Evolutionary conservation across 2,113 vertebrate species (phyloP).

Genomic region (Psilopsiagon aurifrons): DNA sequence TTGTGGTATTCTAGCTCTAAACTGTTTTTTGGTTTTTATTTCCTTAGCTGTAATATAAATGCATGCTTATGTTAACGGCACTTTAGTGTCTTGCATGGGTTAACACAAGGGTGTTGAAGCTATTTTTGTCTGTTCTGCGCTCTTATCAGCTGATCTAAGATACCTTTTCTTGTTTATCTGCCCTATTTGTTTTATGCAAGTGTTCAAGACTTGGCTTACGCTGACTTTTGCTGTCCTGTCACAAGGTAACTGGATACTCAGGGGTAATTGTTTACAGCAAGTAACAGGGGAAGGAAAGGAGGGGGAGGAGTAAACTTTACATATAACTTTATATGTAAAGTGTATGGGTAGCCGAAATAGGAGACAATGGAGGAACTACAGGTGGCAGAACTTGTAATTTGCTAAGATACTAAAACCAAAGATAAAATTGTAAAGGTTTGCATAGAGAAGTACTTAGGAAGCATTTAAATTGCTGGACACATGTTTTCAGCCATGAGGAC

Average conservation of each 20-base stretch:
- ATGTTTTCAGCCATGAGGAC: not conserved
- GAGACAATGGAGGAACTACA: not conserved
- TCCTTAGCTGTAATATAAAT: not conserved
- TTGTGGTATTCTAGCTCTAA: conserved; percentile 33
- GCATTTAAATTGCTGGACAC: not conserved
- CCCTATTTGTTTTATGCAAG: conserved; percentile 31
- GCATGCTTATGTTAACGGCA: not conserved
- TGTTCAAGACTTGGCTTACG: conserved; percentile 26
- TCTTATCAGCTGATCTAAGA: conserved; percentile 30
- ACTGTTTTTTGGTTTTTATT: not conserved
- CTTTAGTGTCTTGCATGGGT: conserved; percentile 1
- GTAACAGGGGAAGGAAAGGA: not conserved
- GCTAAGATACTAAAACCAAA: not conserved
- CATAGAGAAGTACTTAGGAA: not conserved
- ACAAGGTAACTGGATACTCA: conserved; percentile 45
- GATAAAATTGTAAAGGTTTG: not conserved
- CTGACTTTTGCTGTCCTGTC: conserved; percentile 36
- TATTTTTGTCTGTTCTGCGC: conserved; percentile 22
- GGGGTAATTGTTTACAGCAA: conserved; percentile 37
- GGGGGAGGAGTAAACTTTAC: conserved; percentile 10
- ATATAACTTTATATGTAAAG: not conserved
- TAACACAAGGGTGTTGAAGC: not conserved
- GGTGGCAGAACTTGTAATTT: not conserved
- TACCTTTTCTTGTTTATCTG: conserved; percentile 45
- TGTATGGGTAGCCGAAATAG: not conserved